Percentiles rank a stretch among this genome's conserved stretches.
phyloP scores from a whole-genome alignment of 2,888 invertebrate genomes.

The Girardia tigrina region DNA sequence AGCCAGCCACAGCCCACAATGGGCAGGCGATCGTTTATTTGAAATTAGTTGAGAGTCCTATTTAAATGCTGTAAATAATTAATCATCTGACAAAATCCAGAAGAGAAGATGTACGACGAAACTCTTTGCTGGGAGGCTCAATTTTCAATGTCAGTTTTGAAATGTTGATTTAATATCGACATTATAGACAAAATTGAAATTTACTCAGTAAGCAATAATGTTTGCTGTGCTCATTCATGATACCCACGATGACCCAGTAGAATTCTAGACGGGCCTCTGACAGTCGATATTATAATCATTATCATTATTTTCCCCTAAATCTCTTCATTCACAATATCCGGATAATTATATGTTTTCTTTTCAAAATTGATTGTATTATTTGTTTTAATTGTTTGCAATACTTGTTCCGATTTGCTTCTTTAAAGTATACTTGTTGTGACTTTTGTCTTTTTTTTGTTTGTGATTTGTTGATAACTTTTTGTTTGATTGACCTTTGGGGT shows the following conservation, averaged over 20 bases:
- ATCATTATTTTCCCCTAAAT: background rate
- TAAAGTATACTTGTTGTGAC: too few relatives aligned
- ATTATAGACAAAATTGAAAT: constrained; percentile 23
- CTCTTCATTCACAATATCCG: too few relatives aligned
- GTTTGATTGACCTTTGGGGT: too few relatives aligned
- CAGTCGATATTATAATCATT: constrained; percentile 3
- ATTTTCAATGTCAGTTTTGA: constrained; percentile 23
- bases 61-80: constrained; percentile 18
- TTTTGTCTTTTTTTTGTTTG: too few relatives aligned
- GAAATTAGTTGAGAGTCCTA: background rate
- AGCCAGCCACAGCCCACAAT: constrained; percentile 13
- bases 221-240: constrained; percentile 6
- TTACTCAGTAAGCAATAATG: background rate
- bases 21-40: constrained; percentile 18
- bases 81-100: background rate
- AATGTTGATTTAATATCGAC: constrained; percentile 20
- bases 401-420: background rate
- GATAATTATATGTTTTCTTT: too few relatives aligned
- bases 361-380: too few relatives aligned
- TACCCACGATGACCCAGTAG: constrained; percentile 1
- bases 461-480: too few relatives aligned
- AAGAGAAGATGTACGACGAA: constrained; percentile 9
- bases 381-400: background rate
- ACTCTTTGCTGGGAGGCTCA: background rate
- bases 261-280: background rate